Percentiles rank a stretch among this genome's conserved stretches.
These are phyloP conservation scores for Choristoneura rosaceana DNA, from an alignment of 2,888 invertebrate genomes.

Conservation along the genomic window DNA sequence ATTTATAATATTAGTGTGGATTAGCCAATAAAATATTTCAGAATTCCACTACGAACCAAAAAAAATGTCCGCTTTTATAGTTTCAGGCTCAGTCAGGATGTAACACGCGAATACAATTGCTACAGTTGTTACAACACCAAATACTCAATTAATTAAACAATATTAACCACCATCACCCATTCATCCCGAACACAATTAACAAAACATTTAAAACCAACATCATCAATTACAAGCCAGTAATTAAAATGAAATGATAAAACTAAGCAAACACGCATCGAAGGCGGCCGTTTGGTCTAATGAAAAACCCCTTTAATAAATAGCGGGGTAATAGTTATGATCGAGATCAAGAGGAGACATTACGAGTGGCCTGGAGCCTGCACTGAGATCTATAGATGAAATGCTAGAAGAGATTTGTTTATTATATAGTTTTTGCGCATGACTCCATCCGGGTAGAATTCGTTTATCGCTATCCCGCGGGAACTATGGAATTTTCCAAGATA, in stretches of 20 bases:
- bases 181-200: conserved; percentile 43
- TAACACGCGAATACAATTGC: too few species aligned
- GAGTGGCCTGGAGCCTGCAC: conserved; percentile 50
- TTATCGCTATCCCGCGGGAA: too few species aligned
- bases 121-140: not conserved
- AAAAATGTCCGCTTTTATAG: too few species aligned
- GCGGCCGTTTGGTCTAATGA: conserved; percentile 55
- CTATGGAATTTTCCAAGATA: too few species aligned
- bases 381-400: conserved; percentile 3
- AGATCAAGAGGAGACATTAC: conserved; percentile 67
- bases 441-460: too few species aligned
- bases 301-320: conserved; percentile 51
- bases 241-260: conserved; percentile 45
- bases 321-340: conserved; percentile 52
- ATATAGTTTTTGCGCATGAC: too few species aligned
- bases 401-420: not conserved
- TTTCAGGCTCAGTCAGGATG: too few species aligned
- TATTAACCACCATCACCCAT: conserved; percentile 44
- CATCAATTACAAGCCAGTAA: conserved; percentile 43
- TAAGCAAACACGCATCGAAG: conserved; percentile 54
- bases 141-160: conserved; percentile 5
- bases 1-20: too few species aligned
- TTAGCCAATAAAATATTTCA: too few species aligned
- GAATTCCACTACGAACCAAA: too few species aligned
- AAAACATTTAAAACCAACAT: conserved; percentile 43